These are phyloP conservation scores for Leptodirus hochenwartii DNA, from an alignment of 2,888 invertebrate species.

Conservation along the genomic window DNA sequence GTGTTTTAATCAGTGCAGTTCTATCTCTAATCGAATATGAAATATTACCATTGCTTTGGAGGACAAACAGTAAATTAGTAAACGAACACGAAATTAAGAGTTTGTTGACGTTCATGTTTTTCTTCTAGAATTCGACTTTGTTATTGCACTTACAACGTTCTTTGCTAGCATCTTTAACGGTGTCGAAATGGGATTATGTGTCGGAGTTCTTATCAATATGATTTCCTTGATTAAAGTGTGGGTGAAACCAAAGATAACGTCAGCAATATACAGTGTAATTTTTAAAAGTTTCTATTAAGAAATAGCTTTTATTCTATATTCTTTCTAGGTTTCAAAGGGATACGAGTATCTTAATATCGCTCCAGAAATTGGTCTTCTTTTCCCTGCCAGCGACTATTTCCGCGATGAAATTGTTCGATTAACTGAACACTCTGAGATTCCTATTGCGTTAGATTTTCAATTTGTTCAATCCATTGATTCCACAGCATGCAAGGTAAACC, in stretches of 20 bases:
- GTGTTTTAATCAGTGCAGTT: conserved; percentile 81
- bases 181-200: conserved; percentile 63
- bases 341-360: too few species aligned
- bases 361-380: conserved; percentile 50
- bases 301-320: too few species aligned
- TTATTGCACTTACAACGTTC: conserved; percentile 49
- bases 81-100: too few species aligned
- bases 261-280: conserved; percentile 13
- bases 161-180: conserved; percentile 45
- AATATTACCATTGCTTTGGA: conserved; percentile 33
- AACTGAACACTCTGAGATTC: conserved; percentile 28
- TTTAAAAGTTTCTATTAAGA: too few species aligned
- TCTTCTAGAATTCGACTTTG: conserved; percentile 23
- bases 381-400: conserved; percentile 49
- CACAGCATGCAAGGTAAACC: too few species aligned
- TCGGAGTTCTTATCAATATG: conserved; percentile 48
- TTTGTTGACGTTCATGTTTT: conserved; percentile 11
- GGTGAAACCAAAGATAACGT: conserved; percentile 38
- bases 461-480: conserved; percentile 48
- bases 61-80: conserved; percentile 29
- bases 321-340: too few species aligned
- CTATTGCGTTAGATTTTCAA: conserved; percentile 43
- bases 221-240: conserved; percentile 43
- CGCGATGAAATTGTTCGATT: conserved; percentile 35
- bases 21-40: conserved; percentile 54